Conservation (phyloP, 1,140 invertebrate genomes). For the Arctopsyche grandis region DNA sequence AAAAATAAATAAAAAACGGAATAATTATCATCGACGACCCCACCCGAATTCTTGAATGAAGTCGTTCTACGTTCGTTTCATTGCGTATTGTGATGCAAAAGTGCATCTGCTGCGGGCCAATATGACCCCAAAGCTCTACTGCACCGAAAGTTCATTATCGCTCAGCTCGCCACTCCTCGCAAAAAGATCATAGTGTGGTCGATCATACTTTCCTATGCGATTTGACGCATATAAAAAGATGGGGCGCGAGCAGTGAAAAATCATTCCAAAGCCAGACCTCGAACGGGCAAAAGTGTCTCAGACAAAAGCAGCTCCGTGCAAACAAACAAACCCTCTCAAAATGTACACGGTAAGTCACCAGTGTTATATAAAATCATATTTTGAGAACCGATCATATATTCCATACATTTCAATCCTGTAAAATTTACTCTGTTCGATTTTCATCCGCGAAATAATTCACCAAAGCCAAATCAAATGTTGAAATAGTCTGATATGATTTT, state of each 20-base stretch:
- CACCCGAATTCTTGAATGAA: not conserved
- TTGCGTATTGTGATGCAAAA: conserved; percentile 18
- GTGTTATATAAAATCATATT: too few species aligned
- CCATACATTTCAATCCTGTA: too few species aligned
- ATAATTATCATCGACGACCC: not conserved
- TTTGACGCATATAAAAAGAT: conserved; percentile 55
- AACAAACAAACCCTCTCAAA: conserved; percentile 18
- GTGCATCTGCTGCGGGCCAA: not conserved
- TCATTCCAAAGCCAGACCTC: conserved; percentile 51
- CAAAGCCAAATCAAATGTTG: too few species aligned
- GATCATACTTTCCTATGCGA: conserved; percentile 53
- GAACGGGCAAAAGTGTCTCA: conserved; percentile 44
- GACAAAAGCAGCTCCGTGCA: conserved; percentile 2
- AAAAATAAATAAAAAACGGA: too few species aligned
- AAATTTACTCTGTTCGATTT: too few species aligned
- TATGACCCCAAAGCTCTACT: not conserved
- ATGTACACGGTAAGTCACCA: conserved; percentile 46
- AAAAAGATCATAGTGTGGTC: conserved; percentile 43
- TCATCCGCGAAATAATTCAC: too few species aligned
- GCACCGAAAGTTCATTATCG: not conserved
- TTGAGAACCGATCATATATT: too few species aligned
- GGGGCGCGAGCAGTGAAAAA: conserved; percentile 48
- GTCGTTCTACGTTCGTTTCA: not conserved
- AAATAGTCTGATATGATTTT: too few species aligned
- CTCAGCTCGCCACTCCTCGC: not conserved